phyloP scores from a whole-genome alignment of 1,140 invertebrate species.

The Listronotus oregonensis region DNA sequence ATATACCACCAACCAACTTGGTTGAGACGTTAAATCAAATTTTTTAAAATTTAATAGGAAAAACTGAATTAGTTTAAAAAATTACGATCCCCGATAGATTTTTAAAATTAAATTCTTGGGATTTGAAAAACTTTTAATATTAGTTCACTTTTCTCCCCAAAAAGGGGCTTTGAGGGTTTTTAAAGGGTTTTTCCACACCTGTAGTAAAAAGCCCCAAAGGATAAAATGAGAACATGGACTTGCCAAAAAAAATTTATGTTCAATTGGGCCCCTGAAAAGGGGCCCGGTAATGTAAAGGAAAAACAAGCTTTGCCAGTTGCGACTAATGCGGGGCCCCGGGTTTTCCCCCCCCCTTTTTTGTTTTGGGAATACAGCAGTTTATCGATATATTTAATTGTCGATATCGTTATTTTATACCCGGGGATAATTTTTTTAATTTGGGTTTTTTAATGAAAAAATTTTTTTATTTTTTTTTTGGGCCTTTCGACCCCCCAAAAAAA shows the following conservation, averaged over 20 bases:
- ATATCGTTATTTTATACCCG: no score
- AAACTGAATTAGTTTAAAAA: slow-evolving; percentile 50
- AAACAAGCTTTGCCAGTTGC: no score
- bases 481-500: no score
- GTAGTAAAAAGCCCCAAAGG: slow-evolving; percentile 72
- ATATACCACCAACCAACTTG: slow-evolving; percentile 70
- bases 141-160: slow-evolving; percentile 75
- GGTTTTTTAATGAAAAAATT: no score
- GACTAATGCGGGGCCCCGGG: no score
- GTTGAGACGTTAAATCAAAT: slow-evolving; percentile 64
- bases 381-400: no score
- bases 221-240: slow-evolving; percentile 67
- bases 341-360: no score
- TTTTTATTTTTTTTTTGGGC: no score
- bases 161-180: slow-evolving; percentile 78
- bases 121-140: slow-evolving; percentile 77
- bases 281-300: no score
- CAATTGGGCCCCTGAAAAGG: no score
- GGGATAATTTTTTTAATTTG: no score
- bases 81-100: slow-evolving; percentile 67
- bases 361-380: no score
- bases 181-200: slow-evolving; percentile 75
- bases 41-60: slow-evolving; percentile 60
- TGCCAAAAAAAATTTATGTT: slow-evolving; percentile 86
- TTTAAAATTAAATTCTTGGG: slow-evolving; percentile 70